Base-by-base conservation (phyloP, 2,888 invertebrate species). In the Agonopterix subpropinquella region DNA sequence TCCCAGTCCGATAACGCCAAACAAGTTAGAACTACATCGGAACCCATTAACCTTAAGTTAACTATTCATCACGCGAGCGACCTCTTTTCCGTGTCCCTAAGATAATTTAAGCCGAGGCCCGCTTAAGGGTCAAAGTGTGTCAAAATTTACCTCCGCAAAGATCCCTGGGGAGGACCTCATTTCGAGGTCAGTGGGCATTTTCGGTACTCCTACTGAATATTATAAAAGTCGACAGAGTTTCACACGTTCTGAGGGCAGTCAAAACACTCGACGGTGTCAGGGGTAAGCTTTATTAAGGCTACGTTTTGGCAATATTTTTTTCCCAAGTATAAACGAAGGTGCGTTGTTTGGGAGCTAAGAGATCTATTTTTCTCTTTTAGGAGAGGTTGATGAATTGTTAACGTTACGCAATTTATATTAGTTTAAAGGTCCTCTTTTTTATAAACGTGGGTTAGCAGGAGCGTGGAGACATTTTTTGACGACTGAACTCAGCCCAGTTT, bases 131-230 rank as follows among this genome's bases (percentile, higher is more conserved):
- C 73, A 43, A 67, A 76, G 74, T 75, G 73, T 72, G 72, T 65
- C 70, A 65, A 72, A 80, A 78, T 78, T 76, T 77, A 75, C 75
- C 74, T 52, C 57, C 45, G 56, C 60, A 59, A 59, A 62, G 59
- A 64, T 61, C 70, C 74, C 67, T 62, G 55, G 71, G 69, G 73
- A 70, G 67, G 66, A 64, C 64, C 70, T 59, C 63, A 57, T 69
- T 72, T 75, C 68, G 80, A 70, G 80, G 79, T 77, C 77, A 70
- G 57, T 67, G 67, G 65, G 67, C 67, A 75, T 78, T 80, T 77
- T 77, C 69, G 66, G 59, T 62, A 64, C 69, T 62, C 60, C 67
- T 71, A 65, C 65, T 76, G 73, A 77, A 80, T 79, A 79, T 77
- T 77, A 77, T 73, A 78, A 73, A 67, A 67, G 68, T 62, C 56